phyloP scores from a whole-genome alignment of 2,113 vertebrate species.

The Eira barbara region DNA sequence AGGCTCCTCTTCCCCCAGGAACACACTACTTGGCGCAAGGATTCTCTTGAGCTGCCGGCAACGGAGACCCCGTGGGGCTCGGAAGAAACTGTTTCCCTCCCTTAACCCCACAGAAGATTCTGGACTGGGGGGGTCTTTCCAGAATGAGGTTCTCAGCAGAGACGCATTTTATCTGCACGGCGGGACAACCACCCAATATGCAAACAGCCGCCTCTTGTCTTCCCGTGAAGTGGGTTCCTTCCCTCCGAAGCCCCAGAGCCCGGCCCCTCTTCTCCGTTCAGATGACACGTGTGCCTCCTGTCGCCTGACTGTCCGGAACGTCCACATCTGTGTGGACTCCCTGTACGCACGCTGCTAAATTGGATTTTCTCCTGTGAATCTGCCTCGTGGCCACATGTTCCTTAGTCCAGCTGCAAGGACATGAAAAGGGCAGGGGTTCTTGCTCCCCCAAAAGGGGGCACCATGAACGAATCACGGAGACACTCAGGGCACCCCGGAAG shows the following conservation, averaged over 20 bases:
- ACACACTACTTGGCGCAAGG: not conserved
- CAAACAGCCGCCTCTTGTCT: not conserved
- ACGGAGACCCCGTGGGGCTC: not conserved
- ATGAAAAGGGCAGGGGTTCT: not conserved
- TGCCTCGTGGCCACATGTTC: not conserved
- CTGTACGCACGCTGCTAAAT: not conserved
- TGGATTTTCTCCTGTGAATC: not conserved
- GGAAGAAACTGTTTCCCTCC: not conserved
- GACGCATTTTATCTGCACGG: not conserved
- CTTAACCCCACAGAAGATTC: not conserved
- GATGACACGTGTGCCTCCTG: not conserved
- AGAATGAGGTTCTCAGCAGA: not conserved
- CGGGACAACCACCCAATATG: not conserved
- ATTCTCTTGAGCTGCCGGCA: not conserved
- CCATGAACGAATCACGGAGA: not conserved
- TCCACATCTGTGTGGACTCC: not conserved
- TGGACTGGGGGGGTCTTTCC: not conserved
- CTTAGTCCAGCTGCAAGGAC: not conserved
- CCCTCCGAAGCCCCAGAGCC: not conserved
- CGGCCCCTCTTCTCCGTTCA: not conserved
- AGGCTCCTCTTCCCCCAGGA: not conserved
- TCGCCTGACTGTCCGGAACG: not conserved
- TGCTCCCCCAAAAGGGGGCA: not conserved
- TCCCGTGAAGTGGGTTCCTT: not conserved
- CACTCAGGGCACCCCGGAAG: fast-evolving